A percentile compares a stretch with the other conserved stretches of the same genome.
These are phyloP conservation scores for Gasterosteus aculeatus DNA, from an alignment of 2,113 vertebrate species.

Conservation along the genomic window DNA sequence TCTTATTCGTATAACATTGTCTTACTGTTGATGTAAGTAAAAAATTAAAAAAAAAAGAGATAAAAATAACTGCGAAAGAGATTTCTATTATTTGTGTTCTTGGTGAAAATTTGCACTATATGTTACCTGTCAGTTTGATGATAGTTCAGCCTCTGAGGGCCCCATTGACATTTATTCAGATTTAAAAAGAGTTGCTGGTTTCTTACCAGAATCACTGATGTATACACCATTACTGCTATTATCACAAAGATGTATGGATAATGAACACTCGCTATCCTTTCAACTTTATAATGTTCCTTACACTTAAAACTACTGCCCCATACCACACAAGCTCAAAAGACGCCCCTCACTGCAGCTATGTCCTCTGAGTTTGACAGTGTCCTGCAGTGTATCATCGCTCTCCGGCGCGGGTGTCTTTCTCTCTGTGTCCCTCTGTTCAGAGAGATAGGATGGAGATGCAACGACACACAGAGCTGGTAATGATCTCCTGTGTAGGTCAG, in stretches of 20 bases:
- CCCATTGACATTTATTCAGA: not conserved
- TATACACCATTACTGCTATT: not conserved
- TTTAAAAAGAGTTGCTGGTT: not conserved
- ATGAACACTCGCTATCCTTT: too few relatives aligned
- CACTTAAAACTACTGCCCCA: not conserved
- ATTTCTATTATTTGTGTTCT: not conserved
- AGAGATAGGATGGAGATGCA: conserved; percentile 18
- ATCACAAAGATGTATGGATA: too few relatives aligned
- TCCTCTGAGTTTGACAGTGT: not conserved
- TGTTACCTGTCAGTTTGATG: not conserved
- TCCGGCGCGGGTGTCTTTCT: conserved; percentile 22
- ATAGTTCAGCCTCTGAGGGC: not conserved
- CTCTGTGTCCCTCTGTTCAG: conserved; percentile 28
- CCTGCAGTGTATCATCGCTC: conserved; percentile 7
- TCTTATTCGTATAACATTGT: not conserved
- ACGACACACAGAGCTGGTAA: conserved; percentile 45
- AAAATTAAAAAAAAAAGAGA: not conserved
- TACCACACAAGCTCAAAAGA: not conserved
- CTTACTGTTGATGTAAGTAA: not conserved
- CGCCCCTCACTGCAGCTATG: not conserved
- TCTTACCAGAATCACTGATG: not conserved
- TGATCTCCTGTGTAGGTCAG: conserved; percentile 58
- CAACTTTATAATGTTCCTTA: not conserved
- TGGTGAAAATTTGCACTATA: not conserved
- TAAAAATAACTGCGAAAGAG: not conserved